Evolutionary conservation across 2,797 vertebrate species (phyloP), one percentile per base, ranked within the genome.

Genomic region (Micrastur ruficollis): DNA sequence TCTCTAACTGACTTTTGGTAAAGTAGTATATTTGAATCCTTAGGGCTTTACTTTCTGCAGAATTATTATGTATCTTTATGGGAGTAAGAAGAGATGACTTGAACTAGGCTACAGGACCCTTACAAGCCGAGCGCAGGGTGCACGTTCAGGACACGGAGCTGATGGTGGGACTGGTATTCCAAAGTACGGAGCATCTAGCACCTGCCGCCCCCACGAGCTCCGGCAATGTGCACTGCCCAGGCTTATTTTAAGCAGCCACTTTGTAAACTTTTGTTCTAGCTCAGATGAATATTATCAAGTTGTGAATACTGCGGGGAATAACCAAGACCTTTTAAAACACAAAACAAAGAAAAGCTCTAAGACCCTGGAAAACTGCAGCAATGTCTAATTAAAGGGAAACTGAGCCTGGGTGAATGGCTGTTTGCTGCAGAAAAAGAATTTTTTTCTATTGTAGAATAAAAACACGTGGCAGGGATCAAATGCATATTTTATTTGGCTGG

Each of bases 91-190:
- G 31, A 63, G 26, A 13, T 26, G 16, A 31, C 17, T 76, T 78
- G 52, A 83, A 20, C 25, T 47, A 58, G 53, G 19, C 31, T 46
- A 15, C 11, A 86, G 55, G 27, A 59, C 26, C 4, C 50, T 50
- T 62, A 44, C 15, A 47, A 65, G 49, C 14, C 46, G 59, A 79
- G 10, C 1, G 17, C 18, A 59, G 67, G 36, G n/a, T 13, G 18
- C 1, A 2, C 29, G 12, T 15, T 61, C 7, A 46, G 55, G 50
- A 75, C 32, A 50, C 2, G 0, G 21, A 46, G n/a, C 21, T 2
- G 14, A 31, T 15, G 26, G 15, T 74, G 46, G 26, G 32, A n/a
- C 25, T 62, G 16, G 31, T 79, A 23, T 46, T 40, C 17, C 6
- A 32, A 75, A 34, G 29, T 10, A 6, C 3, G 12, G 36, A 82